Evolutionary conservation across 1,140 invertebrate genomes (phyloP), one percentile per base, ranked within the genome.

Genomic region (Elymnias hypermnestra): DNA sequence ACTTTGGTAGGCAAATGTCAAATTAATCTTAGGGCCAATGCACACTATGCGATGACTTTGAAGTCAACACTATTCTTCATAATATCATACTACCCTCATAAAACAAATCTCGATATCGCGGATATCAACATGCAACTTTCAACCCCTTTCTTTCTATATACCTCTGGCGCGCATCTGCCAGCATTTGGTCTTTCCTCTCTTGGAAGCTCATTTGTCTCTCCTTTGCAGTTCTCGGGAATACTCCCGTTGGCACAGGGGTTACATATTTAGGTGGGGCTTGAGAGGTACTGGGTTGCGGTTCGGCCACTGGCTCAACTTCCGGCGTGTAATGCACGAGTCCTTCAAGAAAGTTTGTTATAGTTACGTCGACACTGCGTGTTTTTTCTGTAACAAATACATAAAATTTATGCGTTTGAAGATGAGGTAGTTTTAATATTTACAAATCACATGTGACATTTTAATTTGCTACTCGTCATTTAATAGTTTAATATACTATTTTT

Each of bases 141-240:
- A 93, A 86, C 12, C 90, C 90, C 63, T 95, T 92, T 78, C 95
- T 95, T 72, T 93, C 88, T 42, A 94, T 92, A 70, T 95, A 96
- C 57, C 89, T 89, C 82, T 89, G 88, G 40, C 93, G 87, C 8
- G 94, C 94, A 64, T 91, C 90, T 7, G 90, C 91, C 53, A 96
- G 91, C 86, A 96, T 91, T 59, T 91, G 89, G 38, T 89, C 87
- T 83, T 96, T 96, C 28, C 92, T 85, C 67, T 95, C 93, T 59
- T 94, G 89, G 72, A 88, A 66, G 89, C 49, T 92, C 79, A 48
- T 64, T 35, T 81, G 72, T n/a, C 76, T 45, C 48, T 91, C 90
- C 46, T 86, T 83, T 0, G 92, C 90, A n/a, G 84, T 89, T 57
- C 89, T 90, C 0, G 89, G 85, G 75, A 93, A 91, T 68, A 72